Base-by-base conservation (phyloP, 2,797 vertebrate genomes). In the Phaenicophaeus curvirostris region DNA sequence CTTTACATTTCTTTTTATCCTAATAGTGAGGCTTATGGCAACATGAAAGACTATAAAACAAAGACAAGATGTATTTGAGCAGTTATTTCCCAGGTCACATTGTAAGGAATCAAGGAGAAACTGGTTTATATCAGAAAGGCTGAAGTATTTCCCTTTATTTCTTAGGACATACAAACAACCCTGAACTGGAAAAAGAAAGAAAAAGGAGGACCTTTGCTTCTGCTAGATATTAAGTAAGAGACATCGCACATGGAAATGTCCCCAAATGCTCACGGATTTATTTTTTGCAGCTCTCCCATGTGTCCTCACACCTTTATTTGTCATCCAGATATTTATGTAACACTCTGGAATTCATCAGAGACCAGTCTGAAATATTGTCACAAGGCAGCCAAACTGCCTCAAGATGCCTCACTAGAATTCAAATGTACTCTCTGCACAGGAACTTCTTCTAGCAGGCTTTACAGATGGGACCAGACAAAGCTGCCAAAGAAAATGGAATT, bases 401-500 rank as follows among this genome's bases (percentile, higher is more conserved):
- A 19, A 85, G 87, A 90, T 69, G 83, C 80, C 63, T 94, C 24
- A 0, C 85, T 89, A 93, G 79, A 87, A 91, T 91, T 92, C 79
- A 85, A 91, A 90, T 2, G 19, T 67, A 93, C 20, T 53, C 0
- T 1, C 37, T 78, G 92, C 72, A 85, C 54, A 89, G 63, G 81
- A 95, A 95, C 93, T 83, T 71, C 89, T 92, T 94, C 90, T 76
- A 76, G 61, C 50, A 89, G 78, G 66, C 90, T 96, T 92, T 89
- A 89, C 89, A 44, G 92, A 93, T 94, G 75, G 90, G 82, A 94
- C 55, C 5, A 50, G 66, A 84, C 72, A 82, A 53, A 53, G 84
- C 87, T 97, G 97, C 97, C 97, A 97, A 97, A 96, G 79, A 93
- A 97, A 97, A 97, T 91, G 85, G 94, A 97, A 97, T 91, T 87